phyloP scores from a whole-genome alignment of 1,140 invertebrate species.

The fruit fly (Drosophila melanogaster) region Release_6_plus_ISO1_MT NT_033777.3:4602001-4602500 shows the following conservation, averaged over 20 bases:
- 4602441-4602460: constrained; percentile 55
- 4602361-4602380: constrained; percentile 43
- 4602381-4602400: constrained; percentile 23
- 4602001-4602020: too few species aligned
- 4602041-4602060: too few species aligned
- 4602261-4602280: background rate
- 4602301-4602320: constrained; percentile 56
- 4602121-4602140: too few species aligned
- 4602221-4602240: background rate
- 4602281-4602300: constrained; percentile 22
- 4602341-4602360: background rate
- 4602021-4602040: too few species aligned
- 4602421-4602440: constrained; percentile 4
- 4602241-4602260: background rate
- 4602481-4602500: constrained; percentile 40
- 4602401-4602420: constrained; percentile 33
- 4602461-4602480: constrained; percentile 4
- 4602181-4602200: too few species aligned
- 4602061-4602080: too few species aligned
- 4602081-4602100: too few species aligned
- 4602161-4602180: too few species aligned
- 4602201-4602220: too few species aligned
- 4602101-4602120: too few species aligned
- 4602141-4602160: too few species aligned
- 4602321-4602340: constrained; percentile 51